A percentile compares a stretch with the other conserved stretches of the same genome.
phyloP scores from a whole-genome alignment of 2,113 vertebrate species.

The Megaceryle torquata region DNA sequence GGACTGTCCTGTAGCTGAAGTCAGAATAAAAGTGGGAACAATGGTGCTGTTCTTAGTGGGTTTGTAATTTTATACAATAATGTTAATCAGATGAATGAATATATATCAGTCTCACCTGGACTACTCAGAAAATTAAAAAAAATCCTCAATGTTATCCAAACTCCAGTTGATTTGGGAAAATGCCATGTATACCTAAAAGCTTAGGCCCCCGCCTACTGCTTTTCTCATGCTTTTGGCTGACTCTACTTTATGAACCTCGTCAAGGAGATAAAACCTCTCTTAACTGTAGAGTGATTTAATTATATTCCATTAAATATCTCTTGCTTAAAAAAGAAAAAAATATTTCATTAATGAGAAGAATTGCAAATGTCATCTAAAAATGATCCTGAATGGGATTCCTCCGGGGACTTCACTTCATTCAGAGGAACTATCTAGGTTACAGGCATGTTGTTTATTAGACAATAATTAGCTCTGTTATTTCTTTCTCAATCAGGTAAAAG shows the following conservation, averaged over 20 bases:
- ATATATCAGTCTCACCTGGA: neutral
- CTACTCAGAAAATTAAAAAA: neutral
- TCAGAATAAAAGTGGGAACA: neutral
- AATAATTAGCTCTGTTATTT: constrained; percentile 14
- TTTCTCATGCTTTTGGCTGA: neutral
- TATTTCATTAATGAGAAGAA: neutral
- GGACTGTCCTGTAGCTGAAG: neutral
- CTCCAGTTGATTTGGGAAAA: neutral
- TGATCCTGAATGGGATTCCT: neutral
- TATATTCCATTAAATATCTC: neutral
- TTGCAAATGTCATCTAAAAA: neutral
- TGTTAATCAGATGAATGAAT: neutral
- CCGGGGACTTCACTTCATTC: neutral
- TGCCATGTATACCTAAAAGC: neutral
- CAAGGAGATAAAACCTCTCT: neutral
- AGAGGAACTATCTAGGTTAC: neutral
- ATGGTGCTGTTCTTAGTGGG: neutral
- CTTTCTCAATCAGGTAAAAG: constrained; percentile 36
- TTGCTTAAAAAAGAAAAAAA: neutral
- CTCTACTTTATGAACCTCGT: neutral
- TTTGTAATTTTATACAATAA: neutral
- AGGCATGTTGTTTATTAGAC: constrained; percentile 30
- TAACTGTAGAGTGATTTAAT: constrained; percentile 34
- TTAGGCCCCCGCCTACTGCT: neutral
- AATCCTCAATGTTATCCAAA: neutral